Conservation (phyloP, 2,113 vertebrate species). For the Acanthisitta chloris region DNA sequence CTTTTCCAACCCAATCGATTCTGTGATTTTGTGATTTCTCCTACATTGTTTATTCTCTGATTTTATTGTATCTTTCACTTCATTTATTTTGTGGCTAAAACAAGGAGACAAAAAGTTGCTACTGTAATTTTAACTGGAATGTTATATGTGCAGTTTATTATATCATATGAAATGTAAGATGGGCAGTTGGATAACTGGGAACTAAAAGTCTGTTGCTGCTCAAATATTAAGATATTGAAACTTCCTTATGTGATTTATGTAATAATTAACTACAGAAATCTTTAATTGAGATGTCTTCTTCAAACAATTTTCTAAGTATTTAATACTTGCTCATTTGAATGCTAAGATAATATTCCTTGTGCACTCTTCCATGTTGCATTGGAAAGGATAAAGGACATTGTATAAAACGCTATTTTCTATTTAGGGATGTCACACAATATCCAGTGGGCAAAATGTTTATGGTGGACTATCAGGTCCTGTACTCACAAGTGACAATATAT, state of each 20-base stretch:
- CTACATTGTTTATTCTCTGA: not conserved
- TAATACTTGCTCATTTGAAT: not conserved
- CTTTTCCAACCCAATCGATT: no score
- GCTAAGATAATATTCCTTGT: not conserved
- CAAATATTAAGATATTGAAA: not conserved
- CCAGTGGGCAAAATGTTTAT: not conserved
- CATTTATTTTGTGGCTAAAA: not conserved
- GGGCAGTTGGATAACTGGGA: not conserved
- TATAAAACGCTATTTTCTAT: not conserved
- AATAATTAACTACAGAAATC: not conserved
- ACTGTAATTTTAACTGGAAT: not conserved
- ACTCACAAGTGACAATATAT: not conserved
- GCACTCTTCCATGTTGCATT: not conserved
- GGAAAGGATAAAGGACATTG: not conserved
- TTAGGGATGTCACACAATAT: not conserved
- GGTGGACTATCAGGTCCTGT: not conserved
- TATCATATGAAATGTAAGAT: not conserved
- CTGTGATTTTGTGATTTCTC: no score
- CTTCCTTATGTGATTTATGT: not conserved
- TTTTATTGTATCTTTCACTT: not conserved
- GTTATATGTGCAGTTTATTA: not conserved
- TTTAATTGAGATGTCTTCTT: not conserved
- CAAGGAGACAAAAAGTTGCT: not conserved
- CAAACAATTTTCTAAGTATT: not conserved
- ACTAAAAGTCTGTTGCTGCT: not conserved